Evolutionary conservation across 2,113 vertebrate species (phyloP).

Genomic region (Peucedramus taeniatus): DNA sequence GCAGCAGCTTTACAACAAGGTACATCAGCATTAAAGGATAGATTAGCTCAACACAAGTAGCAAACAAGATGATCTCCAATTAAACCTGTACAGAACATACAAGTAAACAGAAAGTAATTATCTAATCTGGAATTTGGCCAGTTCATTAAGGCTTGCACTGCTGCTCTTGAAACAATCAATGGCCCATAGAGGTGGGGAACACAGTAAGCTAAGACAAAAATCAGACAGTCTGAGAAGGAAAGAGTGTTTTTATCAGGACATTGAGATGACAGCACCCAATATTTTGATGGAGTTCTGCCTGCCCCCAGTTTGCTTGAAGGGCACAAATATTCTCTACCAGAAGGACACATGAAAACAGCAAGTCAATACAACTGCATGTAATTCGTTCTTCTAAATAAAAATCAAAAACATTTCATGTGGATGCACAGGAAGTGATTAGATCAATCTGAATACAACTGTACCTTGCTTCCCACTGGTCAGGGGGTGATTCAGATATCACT

Average conservation of each 20-base stretch:
- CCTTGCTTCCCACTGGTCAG: slow-evolving; percentile 99
- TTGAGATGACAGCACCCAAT: neutral
- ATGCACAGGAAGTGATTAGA: neutral
- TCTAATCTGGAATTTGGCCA: neutral
- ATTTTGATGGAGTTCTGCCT: neutral
- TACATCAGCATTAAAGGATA: neutral
- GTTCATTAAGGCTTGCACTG: neutral
- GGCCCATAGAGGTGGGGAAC: neutral
- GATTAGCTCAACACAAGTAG: neutral
- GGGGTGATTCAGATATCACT: slow-evolving; percentile 93
- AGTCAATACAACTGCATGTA: neutral
- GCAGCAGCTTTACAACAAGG: neutral
- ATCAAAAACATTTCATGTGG: neutral
- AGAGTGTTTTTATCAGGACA: neutral
- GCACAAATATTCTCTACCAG: neutral
- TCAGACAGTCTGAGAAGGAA: neutral
- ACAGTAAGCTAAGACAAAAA: neutral
- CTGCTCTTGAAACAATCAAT: neutral
- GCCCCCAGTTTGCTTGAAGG: neutral
- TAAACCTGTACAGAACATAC: neutral
- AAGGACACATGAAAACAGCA: neutral
- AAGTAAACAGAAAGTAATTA: slow-evolving; percentile 20
- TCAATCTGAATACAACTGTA: slow-evolving; percentile 39
- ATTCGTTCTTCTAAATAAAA: neutral
- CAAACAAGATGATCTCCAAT: neutral